Evolutionary conservation across 2,888 invertebrate species (phyloP).

Genomic region (Hipparchia semele): DNA sequence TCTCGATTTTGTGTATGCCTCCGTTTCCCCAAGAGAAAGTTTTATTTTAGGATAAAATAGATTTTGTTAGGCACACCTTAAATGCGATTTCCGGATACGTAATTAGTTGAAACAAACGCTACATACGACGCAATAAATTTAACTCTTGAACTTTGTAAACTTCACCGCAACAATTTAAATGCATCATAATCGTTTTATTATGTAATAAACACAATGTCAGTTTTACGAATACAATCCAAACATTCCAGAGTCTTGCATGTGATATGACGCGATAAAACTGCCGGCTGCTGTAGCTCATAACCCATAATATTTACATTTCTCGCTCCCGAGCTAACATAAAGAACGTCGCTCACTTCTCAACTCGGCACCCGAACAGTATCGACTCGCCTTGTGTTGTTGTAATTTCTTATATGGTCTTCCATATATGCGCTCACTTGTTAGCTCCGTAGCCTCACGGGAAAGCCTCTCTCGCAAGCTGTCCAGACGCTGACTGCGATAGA

Average conservation of each 20-base stretch:
- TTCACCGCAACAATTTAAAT: background rate
- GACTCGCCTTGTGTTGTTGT: too few relatives aligned
- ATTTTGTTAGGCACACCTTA: background rate
- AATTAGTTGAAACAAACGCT: background rate
- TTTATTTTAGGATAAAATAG: too few relatives aligned
- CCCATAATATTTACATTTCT: conserved; percentile 7
- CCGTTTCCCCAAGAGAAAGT: background rate
- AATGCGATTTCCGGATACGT: background rate
- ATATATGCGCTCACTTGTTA: too few relatives aligned
- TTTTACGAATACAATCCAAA: background rate
- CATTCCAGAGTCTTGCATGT: background rate
- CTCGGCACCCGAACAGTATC: too few relatives aligned
- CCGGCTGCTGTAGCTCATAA: background rate
- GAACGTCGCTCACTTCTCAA: too few relatives aligned
- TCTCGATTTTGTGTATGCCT: background rate
- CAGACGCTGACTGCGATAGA: too few relatives aligned
- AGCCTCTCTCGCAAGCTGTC: too few relatives aligned
- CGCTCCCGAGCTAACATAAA: background rate
- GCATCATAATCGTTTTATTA: conserved; percentile 13
- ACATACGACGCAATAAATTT: background rate
- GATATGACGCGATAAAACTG: conserved; percentile 6
- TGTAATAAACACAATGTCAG: conserved; percentile 20
- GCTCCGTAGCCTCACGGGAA: too few relatives aligned
- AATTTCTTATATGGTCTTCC: too few relatives aligned
- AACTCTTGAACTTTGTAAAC: background rate